Percentiles rank a stretch among this genome's conserved stretches.
Evolutionary conservation across 2,888 invertebrate species (phyloP).

Genomic region (Hyalella azteca): DNA sequence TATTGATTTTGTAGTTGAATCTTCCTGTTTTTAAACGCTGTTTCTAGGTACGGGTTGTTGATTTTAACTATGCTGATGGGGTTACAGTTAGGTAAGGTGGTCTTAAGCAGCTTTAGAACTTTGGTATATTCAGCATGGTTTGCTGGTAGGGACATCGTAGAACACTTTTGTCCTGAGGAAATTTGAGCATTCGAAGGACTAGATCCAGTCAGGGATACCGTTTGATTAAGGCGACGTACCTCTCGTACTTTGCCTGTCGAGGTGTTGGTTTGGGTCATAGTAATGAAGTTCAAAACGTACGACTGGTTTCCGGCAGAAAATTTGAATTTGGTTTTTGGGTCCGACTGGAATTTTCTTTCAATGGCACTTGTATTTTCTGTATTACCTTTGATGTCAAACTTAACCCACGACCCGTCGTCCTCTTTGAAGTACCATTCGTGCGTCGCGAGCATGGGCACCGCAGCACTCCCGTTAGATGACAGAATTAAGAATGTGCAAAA

Average conservation of each 20-base stretch:
- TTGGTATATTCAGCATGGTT: background rate
- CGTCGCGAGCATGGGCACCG: background rate
- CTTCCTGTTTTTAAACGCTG: slow-evolving; percentile 15
- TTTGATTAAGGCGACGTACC: slow-evolving; percentile 38
- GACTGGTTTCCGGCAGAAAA: background rate
- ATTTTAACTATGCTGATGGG: background rate
- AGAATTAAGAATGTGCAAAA: no score
- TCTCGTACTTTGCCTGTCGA: slow-evolving; percentile 31
- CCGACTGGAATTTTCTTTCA: background rate
- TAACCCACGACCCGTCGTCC: slow-evolving; percentile 17
- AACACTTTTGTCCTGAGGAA: background rate
- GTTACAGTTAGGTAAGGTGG: background rate
- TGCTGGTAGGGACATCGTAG: background rate
- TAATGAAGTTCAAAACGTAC: slow-evolving; percentile 39
- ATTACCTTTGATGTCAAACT: background rate
- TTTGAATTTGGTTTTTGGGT: background rate
- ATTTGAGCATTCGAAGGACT: background rate
- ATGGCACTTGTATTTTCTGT: background rate
- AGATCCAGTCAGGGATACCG: background rate
- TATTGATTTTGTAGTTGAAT: background rate
- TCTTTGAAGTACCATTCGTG: slow-evolving; percentile 24
- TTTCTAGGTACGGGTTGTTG: background rate
- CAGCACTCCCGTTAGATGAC: no score
- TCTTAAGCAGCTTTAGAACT: background rate
- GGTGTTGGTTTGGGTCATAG: slow-evolving; percentile 49